A percentile compares a stretch with the other conserved stretches of the same genome.
Evolutionary conservation across 2,113 vertebrate genomes (phyloP).

Genomic region (Hippolais icterina): DNA sequence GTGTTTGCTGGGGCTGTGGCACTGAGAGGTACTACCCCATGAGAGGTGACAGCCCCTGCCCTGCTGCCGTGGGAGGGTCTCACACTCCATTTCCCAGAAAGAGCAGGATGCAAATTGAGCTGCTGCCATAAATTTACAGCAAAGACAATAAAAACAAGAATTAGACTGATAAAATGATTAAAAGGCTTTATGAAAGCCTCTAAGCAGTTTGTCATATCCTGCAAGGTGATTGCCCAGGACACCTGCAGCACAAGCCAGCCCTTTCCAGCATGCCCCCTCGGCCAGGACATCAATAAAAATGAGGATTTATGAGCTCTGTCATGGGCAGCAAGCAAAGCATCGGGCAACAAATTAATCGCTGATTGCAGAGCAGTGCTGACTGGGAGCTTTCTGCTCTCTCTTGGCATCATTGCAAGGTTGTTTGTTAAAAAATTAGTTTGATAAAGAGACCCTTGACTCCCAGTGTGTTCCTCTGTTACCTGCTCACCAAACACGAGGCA

Average conservation of each 20-base stretch:
- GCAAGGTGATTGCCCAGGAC: neutral
- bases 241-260: neutral
- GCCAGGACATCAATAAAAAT: slow-evolving; percentile 26
- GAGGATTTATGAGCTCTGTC: slow-evolving; percentile 60
- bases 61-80: neutral
- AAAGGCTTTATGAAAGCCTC: neutral
- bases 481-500: neutral
- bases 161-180: neutral
- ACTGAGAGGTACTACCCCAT: neutral
- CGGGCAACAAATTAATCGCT: slow-evolving; percentile 34
- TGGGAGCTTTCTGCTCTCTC: slow-evolving; percentile 27
- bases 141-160: neutral
- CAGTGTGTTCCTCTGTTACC: neutral
- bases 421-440: slow-evolving; percentile 5
- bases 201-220: neutral
- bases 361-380: slow-evolving; percentile 19
- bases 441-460: slow-evolving; percentile 19
- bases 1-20: neutral
- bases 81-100: neutral
- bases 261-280: neutral
- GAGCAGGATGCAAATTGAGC: slow-evolving; percentile 1
- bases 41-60: neutral
- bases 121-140: neutral
- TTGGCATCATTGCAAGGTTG: neutral
- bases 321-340: slow-evolving; percentile 10